Conservation (phyloP, 2,113 vertebrate species). For the Rhadina sibilatrix region DNA sequence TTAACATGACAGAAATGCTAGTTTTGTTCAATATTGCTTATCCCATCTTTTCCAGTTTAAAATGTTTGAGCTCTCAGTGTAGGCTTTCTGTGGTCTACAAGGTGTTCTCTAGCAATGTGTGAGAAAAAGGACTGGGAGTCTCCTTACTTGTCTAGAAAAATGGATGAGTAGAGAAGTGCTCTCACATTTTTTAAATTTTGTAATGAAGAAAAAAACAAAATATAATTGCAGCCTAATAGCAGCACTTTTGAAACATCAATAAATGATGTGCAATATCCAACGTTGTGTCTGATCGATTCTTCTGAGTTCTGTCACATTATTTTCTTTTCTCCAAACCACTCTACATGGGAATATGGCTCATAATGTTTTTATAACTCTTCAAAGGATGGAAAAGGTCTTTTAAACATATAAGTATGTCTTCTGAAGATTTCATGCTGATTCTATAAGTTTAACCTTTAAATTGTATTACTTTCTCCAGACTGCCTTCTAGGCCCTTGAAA, state of each 20-base stretch:
- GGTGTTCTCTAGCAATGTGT: neutral
- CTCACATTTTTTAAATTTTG: neutral
- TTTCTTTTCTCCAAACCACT: neutral
- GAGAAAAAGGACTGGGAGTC: neutral
- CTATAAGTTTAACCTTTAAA: neutral
- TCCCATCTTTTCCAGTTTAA: neutral
- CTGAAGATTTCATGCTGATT: neutral
- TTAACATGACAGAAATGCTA: neutral
- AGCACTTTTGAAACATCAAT: neutral
- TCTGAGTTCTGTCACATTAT: neutral
- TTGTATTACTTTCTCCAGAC: neutral
- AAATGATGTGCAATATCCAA: neutral
- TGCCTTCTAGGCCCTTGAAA: neutral
- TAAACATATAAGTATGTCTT: neutral
- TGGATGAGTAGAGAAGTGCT: neutral
- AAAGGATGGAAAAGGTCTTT: neutral
- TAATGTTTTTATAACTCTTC: neutral
- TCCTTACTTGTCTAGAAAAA: neutral
- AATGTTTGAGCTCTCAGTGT: neutral
- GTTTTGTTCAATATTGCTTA: neutral
- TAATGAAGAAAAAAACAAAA: neutral
- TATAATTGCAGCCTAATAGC: neutral
- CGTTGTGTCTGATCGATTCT: accelerated
- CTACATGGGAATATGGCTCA: neutral
- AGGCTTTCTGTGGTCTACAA: neutral